Evolutionary conservation across 2,888 invertebrate species (phyloP), one percentile per base, ranked within the genome.

Genomic region (Oligia latruncula): DNA sequence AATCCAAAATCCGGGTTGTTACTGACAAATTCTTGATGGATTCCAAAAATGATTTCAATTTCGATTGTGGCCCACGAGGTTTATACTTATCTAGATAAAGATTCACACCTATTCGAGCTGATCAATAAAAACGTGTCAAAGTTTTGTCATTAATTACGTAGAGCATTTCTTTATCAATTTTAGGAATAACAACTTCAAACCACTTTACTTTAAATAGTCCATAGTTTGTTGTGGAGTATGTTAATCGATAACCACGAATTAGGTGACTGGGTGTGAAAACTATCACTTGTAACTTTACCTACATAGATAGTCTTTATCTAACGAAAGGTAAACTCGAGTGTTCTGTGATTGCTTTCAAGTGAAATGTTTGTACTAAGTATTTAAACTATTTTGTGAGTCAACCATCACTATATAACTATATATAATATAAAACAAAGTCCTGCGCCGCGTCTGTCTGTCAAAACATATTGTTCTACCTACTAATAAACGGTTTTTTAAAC

Each of bases 281-380:
- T 87, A 71, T 80, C 55, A 70, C 75, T 87, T 43, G 43, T 66
- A n/a, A 52, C 40, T 70, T 75, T 60, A 83, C 85, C 84, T 64
- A 85, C 20, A 72, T 79, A 86, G 88, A 89, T 89, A 82, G 68
- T 1, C 40, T 29, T 76, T 80, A 85, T 85, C 87, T 77, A 62
- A 70, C 43, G 43, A 70, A 84, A 84, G 46, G 74, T 62, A 82
- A 58, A 83, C 75, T 87, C 62, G 8, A 86, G 80, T 80, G 49
- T 58, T 43, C 76, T 55, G 35, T 43, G 29, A 64, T 74, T 68
- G 15, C n/a, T 49, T 83, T 71, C 17, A 71, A 46, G 68, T 71
- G n/a, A 71, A 82, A 68, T 72, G 66, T 73, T 65, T 74, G 46
- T 20, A 58, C 15, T 29, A 29, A 29, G 29, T 29, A 29, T 29